phyloP scores from a whole-genome alignment of 2,113 vertebrate genomes.

The Vulpes vulpes region DNA sequence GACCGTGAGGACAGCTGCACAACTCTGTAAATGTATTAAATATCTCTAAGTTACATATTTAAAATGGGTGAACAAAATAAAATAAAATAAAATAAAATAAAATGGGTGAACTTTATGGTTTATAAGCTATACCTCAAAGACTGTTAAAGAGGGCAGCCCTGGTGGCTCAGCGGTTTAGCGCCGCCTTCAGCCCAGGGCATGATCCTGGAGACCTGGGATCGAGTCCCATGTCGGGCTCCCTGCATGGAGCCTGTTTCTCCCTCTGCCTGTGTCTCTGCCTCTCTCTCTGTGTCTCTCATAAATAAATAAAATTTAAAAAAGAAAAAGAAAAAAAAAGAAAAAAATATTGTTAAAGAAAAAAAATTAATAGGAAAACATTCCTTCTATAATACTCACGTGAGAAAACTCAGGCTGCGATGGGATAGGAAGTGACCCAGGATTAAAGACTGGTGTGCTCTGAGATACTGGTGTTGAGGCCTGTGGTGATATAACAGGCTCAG shows the following conservation, averaged over 20 bases:
- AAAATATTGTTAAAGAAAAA: not conserved
- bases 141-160: too few species aligned
- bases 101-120: not conserved
- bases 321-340: not conserved
- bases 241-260: too few species aligned
- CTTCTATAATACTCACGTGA: conserved; percentile 89
- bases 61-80: not conserved
- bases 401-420: conserved; percentile 97
- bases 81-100: not conserved
- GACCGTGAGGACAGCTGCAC: not conserved
- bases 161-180: too few species aligned
- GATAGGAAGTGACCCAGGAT: conserved; percentile 88
- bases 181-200: too few species aligned
- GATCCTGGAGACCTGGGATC: too few species aligned
- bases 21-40: conserved; percentile 36
- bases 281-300: too few species aligned
- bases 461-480: conserved; percentile 91
- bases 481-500: conserved; percentile 81
- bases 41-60: not conserved
- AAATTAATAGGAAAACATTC: not conserved
- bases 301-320: not conserved
- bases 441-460: conserved; percentile 89
- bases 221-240: too few species aligned
- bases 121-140: conserved; percentile 18
- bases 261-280: too few species aligned